phyloP scores from a whole-genome alignment of 2,797 vertebrate species.

The Chloroceryle amazona region DNA sequence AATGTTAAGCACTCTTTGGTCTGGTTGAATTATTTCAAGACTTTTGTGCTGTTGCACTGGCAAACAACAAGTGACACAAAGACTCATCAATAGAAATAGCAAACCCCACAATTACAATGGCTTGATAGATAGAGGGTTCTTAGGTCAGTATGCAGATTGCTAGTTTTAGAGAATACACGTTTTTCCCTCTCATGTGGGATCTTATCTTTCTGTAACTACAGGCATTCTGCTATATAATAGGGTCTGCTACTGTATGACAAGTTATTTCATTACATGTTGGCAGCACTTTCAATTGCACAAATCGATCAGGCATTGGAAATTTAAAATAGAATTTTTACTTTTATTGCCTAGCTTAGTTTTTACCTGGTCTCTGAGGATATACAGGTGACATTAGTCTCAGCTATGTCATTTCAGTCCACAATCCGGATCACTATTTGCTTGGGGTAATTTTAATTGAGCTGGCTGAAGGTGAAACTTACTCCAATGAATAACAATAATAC shows the following conservation, averaged over 20 bases:
- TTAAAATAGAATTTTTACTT: conserved; percentile 3
- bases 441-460: conserved; percentile 52
- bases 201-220: not conserved
- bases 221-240: not conserved
- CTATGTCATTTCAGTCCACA: not conserved
- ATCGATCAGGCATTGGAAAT: conserved; percentile 8
- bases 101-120: not conserved
- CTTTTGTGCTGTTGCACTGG: not conserved
- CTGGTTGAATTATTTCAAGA: not conserved
- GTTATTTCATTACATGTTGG: not conserved
- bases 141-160: conserved; percentile 32
- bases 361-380: not conserved
- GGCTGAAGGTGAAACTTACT: conserved; percentile 37
- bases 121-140: not conserved
- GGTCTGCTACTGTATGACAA: not conserved
- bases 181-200: not conserved
- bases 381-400: not conserved
- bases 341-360: not conserved
- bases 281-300: conserved; percentile 17
- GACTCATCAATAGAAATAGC: not conserved
- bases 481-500: conserved; percentile 52
- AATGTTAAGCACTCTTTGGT: not conserved
- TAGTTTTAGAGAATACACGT: conserved; percentile 9
- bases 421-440: conserved; percentile 37
- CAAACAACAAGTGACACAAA: not conserved